Evolutionary conservation across 1,140 invertebrate species (phyloP), one percentile per base, ranked within the genome.

Genomic region (Meloidogyne exigua): DNA sequence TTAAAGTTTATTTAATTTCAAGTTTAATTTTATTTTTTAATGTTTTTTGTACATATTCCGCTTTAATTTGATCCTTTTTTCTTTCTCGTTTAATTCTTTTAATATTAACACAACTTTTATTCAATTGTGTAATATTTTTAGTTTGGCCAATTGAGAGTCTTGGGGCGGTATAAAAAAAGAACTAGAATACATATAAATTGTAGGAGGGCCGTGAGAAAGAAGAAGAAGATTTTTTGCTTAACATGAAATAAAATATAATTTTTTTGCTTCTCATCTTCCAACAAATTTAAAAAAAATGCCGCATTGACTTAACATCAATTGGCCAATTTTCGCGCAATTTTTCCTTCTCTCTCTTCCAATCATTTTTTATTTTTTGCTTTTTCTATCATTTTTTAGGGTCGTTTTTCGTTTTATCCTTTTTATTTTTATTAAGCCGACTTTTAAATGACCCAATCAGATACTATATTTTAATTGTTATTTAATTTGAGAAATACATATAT

Each of bases 251-350:
- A 57, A 57, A 57, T 57, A 13, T n/a, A 57, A 57, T n/a, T 57
- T 57, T 57, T 57, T 12, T 49, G 15, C 49, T 57, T 57, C 49
- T 57, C 49, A 57, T 57, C 18, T 57, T 57, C 49, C 49, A 57
- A 57, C n/a, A 57, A 49, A 57, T 15, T n/a, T n/a, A 57, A 57
- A 57, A 49, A 49, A 57, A 12, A 57, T 21, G 49, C 49, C 49
- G 49, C 2, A 18, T 57, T 57, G 18, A n/a, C 18, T n/a, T 57
- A 3, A 18, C 49, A n/a, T n/a, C n/a, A 57, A 57, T n/a, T 57
- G 49, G 49, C 49, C 49, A 57, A 57, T 57, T 57, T 57, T 57
- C 49, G 49, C 49, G 49, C 49, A 57, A 57, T 57, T 57, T 57
- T 57, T 9, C 49, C 18, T n/a, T 57, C 21, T n/a, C 15, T 57